Conservation (phyloP, 2,797 vertebrate species). For the Borostomias antarcticus region DNA sequence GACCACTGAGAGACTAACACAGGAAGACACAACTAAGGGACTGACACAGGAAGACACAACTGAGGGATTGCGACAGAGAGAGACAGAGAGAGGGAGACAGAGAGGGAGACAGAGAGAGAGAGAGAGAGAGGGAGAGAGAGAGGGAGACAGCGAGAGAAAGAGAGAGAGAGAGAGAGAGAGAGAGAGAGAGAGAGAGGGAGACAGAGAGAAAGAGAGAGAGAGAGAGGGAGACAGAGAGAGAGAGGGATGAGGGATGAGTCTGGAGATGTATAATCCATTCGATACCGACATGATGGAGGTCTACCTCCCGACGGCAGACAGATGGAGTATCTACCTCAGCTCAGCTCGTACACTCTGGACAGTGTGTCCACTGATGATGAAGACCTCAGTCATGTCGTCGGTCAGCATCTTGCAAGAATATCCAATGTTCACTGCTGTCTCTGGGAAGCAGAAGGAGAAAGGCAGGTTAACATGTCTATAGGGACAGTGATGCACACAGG, state of each 20-base stretch:
- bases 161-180: neutral
- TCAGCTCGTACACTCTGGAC: slow-evolving; percentile 90
- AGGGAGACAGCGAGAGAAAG: neutral
- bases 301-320: too few relatives aligned
- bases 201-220: too few relatives aligned
- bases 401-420: slow-evolving; percentile 98
- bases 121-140: neutral
- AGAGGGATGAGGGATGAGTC: too few relatives aligned
- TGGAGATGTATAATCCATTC: too few relatives aligned
- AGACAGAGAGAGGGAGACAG: neutral
- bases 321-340: slow-evolving; percentile 74
- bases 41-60: neutral
- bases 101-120: neutral
- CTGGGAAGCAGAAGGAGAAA: slow-evolving; percentile 58
- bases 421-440: slow-evolving; percentile 93
- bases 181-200: too few relatives aligned
- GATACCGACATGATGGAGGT: too few relatives aligned
- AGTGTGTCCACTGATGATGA: slow-evolving; percentile 86
- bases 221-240: too few relatives aligned
- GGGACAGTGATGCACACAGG: too few relatives aligned
- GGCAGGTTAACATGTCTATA: too few relatives aligned
- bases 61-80: slow-evolving; percentile 3
- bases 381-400: slow-evolving; percentile 90
- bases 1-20: neutral
- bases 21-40: neutral